phyloP scores from a whole-genome alignment of 2,797 vertebrate genomes.

The Brotula barbata region DNA sequence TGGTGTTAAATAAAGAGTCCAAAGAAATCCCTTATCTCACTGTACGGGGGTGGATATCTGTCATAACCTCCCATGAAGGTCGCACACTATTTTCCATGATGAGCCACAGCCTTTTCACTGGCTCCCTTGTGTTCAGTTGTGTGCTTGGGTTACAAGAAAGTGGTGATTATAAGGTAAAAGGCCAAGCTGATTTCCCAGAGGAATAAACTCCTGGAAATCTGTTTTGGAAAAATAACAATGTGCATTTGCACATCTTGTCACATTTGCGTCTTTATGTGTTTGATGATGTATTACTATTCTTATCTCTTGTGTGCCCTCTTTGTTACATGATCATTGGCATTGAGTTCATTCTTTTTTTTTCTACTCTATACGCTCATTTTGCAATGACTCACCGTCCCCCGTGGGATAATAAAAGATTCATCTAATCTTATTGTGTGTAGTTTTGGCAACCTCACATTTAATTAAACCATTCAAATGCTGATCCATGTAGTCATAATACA shows the following conservation, averaged over 20 bases:
- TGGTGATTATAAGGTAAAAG: background rate
- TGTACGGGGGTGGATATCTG: slow-evolving; percentile 35
- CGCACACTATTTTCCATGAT: slow-evolving; percentile 24
- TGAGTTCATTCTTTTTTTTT: background rate
- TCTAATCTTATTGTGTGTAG: background rate
- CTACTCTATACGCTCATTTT: background rate
- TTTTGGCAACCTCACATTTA: background rate
- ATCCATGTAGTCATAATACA: too few species aligned
- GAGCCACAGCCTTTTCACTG: background rate
- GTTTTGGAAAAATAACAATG: too few species aligned
- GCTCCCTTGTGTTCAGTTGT: slow-evolving; percentile 5
- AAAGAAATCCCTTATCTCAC: slow-evolving; percentile 20
- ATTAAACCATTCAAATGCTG: background rate
- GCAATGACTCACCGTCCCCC: background rate
- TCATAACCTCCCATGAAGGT: slow-evolving; percentile 30
- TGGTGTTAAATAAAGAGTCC: slow-evolving; percentile 10
- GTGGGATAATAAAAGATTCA: background rate
- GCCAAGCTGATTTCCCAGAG: slow-evolving; percentile 15
- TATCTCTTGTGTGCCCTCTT: background rate
- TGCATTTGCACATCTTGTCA: too few species aligned
- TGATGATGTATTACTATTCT: too few species aligned
- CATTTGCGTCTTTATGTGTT: too few species aligned
- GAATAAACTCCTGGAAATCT: background rate
- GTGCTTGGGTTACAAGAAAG: slow-evolving; percentile 2
- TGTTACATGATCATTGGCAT: background rate